Conservation (phyloP, 2,888 invertebrate genomes). For the Anaspis maculata region DNA sequence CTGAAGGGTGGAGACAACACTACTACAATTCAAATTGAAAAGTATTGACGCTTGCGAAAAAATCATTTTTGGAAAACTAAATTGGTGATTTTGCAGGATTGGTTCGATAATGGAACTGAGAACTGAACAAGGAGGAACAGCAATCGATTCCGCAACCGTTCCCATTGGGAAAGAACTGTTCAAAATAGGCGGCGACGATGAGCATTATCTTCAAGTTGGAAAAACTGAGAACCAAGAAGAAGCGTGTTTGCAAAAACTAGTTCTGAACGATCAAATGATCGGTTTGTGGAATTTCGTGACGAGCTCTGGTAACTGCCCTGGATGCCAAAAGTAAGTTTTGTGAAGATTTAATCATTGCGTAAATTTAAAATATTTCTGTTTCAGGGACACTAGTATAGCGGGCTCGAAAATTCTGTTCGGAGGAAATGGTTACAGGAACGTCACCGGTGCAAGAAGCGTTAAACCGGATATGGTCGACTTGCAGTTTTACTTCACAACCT, state of each 20-base stretch:
- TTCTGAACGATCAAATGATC: constrained; percentile 66
- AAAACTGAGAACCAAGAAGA: no score
- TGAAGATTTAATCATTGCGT: constrained; percentile 6
- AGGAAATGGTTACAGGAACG: constrained; percentile 29
- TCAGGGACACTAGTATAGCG: constrained; percentile 8
- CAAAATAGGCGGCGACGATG: no score
- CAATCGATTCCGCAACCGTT: no score
- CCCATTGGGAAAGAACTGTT: no score
- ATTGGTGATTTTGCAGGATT: no score
- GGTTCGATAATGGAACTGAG: no score
- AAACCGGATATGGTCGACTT: background rate
- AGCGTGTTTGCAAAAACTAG: constrained; percentile 76
- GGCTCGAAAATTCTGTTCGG: constrained; percentile 18
- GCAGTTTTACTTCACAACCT: constrained; percentile 56
- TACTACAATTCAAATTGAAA: no score
- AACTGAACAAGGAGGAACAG: no score
- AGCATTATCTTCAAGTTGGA: no score
- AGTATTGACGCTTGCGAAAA: no score
- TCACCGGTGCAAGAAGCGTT: constrained; percentile 10
- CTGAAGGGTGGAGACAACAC: no score
- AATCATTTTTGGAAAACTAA: no score
- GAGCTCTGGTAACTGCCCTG: constrained; percentile 47
- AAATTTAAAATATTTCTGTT: constrained; percentile 6
- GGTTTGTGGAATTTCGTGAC: constrained; percentile 84
- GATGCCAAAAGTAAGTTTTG: constrained; percentile 29